These are phyloP conservation scores for Leptinotarsa peninsularis DNA, from an alignment of 2,888 invertebrate species.

Conservation along the genomic window DNA sequence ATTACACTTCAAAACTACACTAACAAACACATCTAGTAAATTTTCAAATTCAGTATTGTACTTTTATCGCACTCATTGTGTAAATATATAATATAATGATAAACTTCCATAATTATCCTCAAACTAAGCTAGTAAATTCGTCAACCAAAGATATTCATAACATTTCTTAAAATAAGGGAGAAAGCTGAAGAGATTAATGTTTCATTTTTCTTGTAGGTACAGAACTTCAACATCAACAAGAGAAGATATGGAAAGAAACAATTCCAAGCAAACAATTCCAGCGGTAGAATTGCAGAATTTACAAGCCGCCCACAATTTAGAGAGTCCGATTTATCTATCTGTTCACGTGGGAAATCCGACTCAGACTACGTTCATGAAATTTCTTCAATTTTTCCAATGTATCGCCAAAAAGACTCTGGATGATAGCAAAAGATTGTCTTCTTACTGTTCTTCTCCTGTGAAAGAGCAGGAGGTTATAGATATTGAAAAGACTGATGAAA, in stretches of 20 bases:
- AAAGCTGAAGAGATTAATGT: not conserved
- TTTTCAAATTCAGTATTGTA: no score
- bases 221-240: not conserved
- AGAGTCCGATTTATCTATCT: constrained; percentile 28
- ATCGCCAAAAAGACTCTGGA: constrained; percentile 44
- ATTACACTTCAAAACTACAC: no score
- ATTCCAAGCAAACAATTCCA: constrained; percentile 1
- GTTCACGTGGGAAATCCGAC: constrained; percentile 27
- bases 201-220: constrained; percentile 3
- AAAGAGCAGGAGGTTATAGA: constrained; percentile 34
- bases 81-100: no score
- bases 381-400: constrained; percentile 44
- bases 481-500: constrained; percentile 28
- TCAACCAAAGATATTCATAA: no score
- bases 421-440: constrained; percentile 41
- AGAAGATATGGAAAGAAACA: not conserved
- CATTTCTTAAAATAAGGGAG: no score
- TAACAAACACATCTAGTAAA: no score
- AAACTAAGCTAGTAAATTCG: no score
- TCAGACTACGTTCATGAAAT: constrained; percentile 33
- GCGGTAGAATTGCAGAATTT: constrained; percentile 28
- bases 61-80: no score
- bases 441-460: constrained; percentile 30
- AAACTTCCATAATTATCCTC: no score
- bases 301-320: constrained; percentile 20